These are phyloP conservation scores for Volucella bombylans DNA, from an alignment of 2,888 invertebrate species.

Conservation along the genomic window DNA sequence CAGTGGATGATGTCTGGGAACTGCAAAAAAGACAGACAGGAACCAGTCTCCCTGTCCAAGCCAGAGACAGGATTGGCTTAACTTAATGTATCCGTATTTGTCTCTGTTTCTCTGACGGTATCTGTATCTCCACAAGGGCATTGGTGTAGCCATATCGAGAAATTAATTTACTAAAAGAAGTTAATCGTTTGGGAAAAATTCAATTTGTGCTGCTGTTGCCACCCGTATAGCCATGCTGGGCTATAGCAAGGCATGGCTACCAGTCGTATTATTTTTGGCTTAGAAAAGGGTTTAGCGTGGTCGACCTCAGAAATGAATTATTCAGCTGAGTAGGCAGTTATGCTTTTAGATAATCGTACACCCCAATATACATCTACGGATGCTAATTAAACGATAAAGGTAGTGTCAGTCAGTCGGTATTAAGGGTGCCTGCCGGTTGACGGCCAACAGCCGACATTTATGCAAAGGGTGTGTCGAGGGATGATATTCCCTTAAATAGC, in stretches of 20 bases:
- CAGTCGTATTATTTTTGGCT: not conserved
- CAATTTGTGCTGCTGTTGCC: slow-evolving; percentile 32
- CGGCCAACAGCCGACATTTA: too few species aligned
- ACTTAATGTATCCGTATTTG: too few species aligned
- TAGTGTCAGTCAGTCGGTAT: too few species aligned
- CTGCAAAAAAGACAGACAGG: too few species aligned
- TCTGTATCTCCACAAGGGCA: too few species aligned
- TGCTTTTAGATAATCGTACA: too few species aligned
- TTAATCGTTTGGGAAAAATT: slow-evolving; percentile 46
- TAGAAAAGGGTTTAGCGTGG: not conserved
- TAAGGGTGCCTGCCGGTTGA: too few species aligned
- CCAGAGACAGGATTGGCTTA: too few species aligned
- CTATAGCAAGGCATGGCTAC: not conserved
- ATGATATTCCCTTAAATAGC: slow-evolving; percentile 4
- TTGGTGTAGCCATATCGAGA: slow-evolving; percentile 1
- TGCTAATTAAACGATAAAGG: slow-evolving; percentile 23
- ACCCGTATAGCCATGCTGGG: not conserved
- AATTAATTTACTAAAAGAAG: slow-evolving; percentile 51
- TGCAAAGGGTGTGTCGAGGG: not conserved
- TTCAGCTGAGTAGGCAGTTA: slow-evolving; percentile 2
- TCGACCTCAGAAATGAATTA: slow-evolving; percentile 3
- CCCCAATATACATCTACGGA: not conserved
- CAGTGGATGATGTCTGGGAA: too few species aligned
- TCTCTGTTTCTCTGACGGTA: too few species aligned
- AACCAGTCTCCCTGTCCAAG: too few species aligned